A percentile compares a stretch with the other conserved stretches of the same genome.
phyloP scores from a whole-genome alignment of 2,888 invertebrate genomes.

The Ochropleura plecta region DNA sequence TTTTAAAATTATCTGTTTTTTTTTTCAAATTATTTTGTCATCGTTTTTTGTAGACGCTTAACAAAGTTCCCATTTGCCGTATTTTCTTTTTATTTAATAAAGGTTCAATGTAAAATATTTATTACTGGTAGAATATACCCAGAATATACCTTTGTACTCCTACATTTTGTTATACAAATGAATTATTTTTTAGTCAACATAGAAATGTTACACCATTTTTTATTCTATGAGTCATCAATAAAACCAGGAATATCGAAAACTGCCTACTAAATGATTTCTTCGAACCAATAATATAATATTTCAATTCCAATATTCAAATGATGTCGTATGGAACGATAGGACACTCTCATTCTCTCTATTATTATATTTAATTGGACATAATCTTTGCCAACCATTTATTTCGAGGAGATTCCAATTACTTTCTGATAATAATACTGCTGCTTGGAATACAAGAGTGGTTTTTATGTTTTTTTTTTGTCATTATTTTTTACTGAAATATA shows the following conservation, averaged over 20 bases:
- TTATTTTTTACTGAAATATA: neutral
- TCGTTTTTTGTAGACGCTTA: too few relatives aligned
- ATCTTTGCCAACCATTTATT: conserved; percentile 48
- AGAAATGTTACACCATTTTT: neutral
- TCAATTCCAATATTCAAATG: conserved; percentile 62
- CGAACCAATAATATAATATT: conserved; percentile 41
- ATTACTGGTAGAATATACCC: too few relatives aligned
- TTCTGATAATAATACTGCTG: conserved; percentile 50
- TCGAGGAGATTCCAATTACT: conserved; percentile 61
- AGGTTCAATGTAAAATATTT: too few relatives aligned
- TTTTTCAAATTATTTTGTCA: too few relatives aligned
- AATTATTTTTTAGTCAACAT: neutral
- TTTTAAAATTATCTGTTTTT: too few relatives aligned
- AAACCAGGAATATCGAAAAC: conserved; percentile 8
- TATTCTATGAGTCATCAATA: neutral
- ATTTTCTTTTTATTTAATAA: too few relatives aligned
- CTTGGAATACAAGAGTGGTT: conserved; percentile 1
- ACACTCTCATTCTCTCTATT: conserved; percentile 52
- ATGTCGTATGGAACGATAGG: conserved; percentile 36
- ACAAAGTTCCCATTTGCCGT: too few relatives aligned
- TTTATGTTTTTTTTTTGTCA: neutral
- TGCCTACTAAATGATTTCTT: conserved; percentile 20
- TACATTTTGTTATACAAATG: too few relatives aligned
- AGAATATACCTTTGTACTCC: too few relatives aligned
- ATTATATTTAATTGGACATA: conserved; percentile 64